These are phyloP conservation scores for Arctopsyche grandis DNA, from an alignment of 1,140 invertebrate species.

Conservation along the genomic window DNA sequence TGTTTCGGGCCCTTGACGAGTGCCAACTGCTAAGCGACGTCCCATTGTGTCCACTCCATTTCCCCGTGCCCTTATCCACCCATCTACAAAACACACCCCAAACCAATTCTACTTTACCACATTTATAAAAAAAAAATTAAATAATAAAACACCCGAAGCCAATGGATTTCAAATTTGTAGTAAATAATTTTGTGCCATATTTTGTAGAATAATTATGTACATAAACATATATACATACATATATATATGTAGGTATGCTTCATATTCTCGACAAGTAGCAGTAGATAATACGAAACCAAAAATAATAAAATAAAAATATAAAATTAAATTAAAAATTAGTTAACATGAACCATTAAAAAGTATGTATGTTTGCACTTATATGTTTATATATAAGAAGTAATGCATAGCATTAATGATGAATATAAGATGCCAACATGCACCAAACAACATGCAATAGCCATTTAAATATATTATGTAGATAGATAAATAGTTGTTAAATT, in stretches of 20 bases:
- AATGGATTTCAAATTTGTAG: slow-evolving; percentile 11
- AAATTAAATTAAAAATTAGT: too few species aligned
- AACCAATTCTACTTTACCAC: slow-evolving; percentile 44
- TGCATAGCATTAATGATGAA: too few species aligned
- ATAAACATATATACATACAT: too few species aligned
- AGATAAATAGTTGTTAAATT: background rate
- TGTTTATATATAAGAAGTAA: too few species aligned
- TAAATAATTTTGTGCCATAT: background rate
- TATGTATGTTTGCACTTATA: too few species aligned
- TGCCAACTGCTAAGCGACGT: slow-evolving; percentile 71
- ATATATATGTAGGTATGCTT: background rate
- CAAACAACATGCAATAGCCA: background rate
- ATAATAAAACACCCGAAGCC: slow-evolving; percentile 36
- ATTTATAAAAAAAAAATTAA: background rate
- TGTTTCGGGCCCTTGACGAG: slow-evolving; percentile 75
- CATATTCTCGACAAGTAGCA: background rate
- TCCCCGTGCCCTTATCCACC: slow-evolving; percentile 66
- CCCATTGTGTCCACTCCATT: slow-evolving; percentile 69
- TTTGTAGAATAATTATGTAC: too few species aligned
- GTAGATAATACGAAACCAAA: background rate
- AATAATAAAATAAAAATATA: background rate
- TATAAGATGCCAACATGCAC: background rate
- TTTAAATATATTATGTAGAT: too few species aligned
- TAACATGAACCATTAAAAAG: too few species aligned
- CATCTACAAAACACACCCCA: slow-evolving; percentile 60